A percentile compares a stretch with the other conserved stretches of the same genome.
Conservation (phyloP, 2,797 vertebrate genomes). For the Syngnathus acus region DNA sequence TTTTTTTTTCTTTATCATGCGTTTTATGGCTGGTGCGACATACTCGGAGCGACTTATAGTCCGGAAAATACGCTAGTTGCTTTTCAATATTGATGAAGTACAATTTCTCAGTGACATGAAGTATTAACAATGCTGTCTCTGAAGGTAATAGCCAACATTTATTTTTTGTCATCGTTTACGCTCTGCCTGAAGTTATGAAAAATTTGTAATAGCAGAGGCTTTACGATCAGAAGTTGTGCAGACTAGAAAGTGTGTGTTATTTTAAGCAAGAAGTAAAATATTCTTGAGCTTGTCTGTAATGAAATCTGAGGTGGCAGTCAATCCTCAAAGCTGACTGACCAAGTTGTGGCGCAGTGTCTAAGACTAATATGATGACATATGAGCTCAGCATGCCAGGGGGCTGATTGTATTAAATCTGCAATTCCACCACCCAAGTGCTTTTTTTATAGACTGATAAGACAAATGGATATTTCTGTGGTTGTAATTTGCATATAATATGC, state of each 20-base stretch:
- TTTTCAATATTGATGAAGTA: background rate
- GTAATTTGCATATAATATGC: slow-evolving; percentile 31
- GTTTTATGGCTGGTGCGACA: too few relatives aligned
- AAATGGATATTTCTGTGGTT: slow-evolving; percentile 25
- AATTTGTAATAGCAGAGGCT: background rate
- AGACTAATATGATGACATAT: slow-evolving; percentile 21
- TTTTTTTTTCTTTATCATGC: too few relatives aligned
- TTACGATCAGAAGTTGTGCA: background rate
- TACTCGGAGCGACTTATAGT: too few relatives aligned
- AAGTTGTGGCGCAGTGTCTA: slow-evolving; percentile 25
- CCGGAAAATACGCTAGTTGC: background rate
- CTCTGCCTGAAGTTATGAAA: background rate
- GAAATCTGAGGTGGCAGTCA: slow-evolving; percentile 30
- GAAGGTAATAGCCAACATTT: background rate
- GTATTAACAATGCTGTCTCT: background rate
- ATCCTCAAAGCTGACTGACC: slow-evolving; percentile 15
- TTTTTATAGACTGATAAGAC: slow-evolving; percentile 29
- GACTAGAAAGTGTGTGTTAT: background rate
- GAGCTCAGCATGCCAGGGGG: slow-evolving; percentile 22
- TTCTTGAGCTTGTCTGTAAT: slow-evolving; percentile 28
- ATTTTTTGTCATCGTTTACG: too few relatives aligned
- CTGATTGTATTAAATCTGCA: slow-evolving; percentile 34
- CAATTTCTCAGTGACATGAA: background rate
- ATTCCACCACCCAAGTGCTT: slow-evolving; percentile 27
- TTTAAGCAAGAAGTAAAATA: slow-evolving; percentile 15